A percentile compares a stretch with the other conserved stretches of the same genome.
Conservation (phyloP, 2,113 vertebrate genomes). For the Upupa epops region DNA sequence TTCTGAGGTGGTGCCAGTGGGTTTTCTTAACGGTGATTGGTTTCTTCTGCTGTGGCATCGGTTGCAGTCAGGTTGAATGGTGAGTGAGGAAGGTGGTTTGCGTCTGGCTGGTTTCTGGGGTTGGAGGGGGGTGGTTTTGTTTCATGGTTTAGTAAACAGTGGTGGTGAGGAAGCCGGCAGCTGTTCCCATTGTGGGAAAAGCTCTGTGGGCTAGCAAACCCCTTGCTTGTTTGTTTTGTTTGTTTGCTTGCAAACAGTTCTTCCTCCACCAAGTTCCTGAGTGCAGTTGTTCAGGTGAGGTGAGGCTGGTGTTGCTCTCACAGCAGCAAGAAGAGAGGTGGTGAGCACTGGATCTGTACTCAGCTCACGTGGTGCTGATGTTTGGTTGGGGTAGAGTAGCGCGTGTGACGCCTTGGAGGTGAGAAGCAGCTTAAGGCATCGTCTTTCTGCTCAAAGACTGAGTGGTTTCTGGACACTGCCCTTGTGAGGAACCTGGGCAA, state of each 20-base stretch:
- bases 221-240: rapidly evolving
- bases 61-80: neutral
- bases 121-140: rapidly evolving
- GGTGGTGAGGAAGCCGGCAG: neutral
- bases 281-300: neutral
- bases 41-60: neutral
- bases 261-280: neutral
- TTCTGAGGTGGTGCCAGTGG: no score
- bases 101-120: neutral
- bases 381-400: neutral
- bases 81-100: neutral
- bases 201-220: neutral
- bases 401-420: neutral
- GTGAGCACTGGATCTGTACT: neutral
- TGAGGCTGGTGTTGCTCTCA: neutral
- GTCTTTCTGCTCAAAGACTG: neutral
- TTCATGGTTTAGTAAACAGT: neutral
- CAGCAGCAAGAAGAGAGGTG: neutral
- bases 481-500: neutral
- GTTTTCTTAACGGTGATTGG: neutral
- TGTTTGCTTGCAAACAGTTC: neutral
- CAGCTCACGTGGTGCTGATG: neutral
- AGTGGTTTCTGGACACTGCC: neutral
- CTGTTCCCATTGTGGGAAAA: neutral
- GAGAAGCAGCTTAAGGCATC: neutral